These are phyloP conservation scores for Oscarella lobularis DNA, from an alignment of 37 sponge, comb jelly and placozoan genomes.

Conservation along the genomic window DNA sequence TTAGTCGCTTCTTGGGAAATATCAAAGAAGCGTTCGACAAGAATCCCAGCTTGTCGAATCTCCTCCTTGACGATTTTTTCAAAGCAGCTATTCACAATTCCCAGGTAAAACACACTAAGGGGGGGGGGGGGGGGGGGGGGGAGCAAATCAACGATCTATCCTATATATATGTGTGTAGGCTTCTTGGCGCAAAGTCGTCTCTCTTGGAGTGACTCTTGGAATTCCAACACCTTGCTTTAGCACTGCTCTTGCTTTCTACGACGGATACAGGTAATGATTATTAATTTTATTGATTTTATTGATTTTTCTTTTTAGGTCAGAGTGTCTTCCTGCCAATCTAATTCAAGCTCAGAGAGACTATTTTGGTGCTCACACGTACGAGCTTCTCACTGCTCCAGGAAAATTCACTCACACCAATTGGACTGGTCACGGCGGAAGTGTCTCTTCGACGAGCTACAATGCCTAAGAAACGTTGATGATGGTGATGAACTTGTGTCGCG, in stretches of 20 bases:
- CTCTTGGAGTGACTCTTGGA: slow-evolving; percentile 62
- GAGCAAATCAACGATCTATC: too few relatives aligned
- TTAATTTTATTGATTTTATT: not conserved
- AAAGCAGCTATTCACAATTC: slow-evolving; percentile 51
- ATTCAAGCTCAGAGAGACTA: slow-evolving; percentile 97
- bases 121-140: too few relatives aligned
- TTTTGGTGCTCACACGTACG: slow-evolving; percentile 98
- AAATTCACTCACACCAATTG: slow-evolving; percentile 94
- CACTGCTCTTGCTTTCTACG: slow-evolving; percentile 96
- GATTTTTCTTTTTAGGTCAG: slow-evolving; percentile 25
- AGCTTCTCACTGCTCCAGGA: slow-evolving; percentile 71
- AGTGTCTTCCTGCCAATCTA: slow-evolving; percentile 79
- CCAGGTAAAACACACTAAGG: too few relatives aligned
- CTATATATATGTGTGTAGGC: slow-evolving; percentile 23
- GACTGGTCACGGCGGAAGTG: slow-evolving; percentile 80
- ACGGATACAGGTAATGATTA: slow-evolving; percentile 76
- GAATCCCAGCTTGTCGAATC: slow-evolving; percentile 54
- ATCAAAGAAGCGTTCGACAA: slow-evolving; percentile 94
- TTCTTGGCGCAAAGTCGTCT: slow-evolving; percentile 82
- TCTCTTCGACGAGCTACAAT: slow-evolving; percentile 20
- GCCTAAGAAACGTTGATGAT: too few relatives aligned
- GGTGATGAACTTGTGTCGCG: too few relatives aligned
- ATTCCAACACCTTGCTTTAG: slow-evolving; percentile 89
- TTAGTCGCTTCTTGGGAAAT: slow-evolving; percentile 84
- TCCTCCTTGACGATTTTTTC: slow-evolving; percentile 91